Base-by-base conservation (phyloP, 2,888 invertebrate genomes). In the Eudemis profundana region DNA sequence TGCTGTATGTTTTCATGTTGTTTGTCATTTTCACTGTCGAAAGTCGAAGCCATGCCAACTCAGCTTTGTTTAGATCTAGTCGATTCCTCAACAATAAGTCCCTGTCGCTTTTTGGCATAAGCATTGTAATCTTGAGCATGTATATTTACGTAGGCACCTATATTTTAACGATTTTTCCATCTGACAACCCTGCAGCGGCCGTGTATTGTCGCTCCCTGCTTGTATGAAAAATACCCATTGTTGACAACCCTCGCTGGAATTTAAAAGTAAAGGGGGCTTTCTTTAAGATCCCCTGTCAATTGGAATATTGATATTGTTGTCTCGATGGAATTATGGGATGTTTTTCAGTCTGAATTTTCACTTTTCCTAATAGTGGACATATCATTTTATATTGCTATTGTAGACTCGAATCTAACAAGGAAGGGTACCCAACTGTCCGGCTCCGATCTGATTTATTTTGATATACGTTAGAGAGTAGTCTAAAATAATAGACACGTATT, bases 171-270 rank as follows among this genome's bases (percentile, higher is more conserved):
- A 56, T 56, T 64, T 50, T 57, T 64, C 64, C 49, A 42, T 63
- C 68, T 71, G 70, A 67, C 72, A 69, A 59, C 68, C 70, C 67
- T 59, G 46, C 38, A 27, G 23, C 3, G 8, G 66, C 66, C 68
- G 54, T 62, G 66, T 64, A 64, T 69, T 70, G 71, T 67, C 68
- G 67, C 54, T 36, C 62, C 70, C 69, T 66, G 68, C 71, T 71
- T 72, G 61, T 70, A 69, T 69, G 72, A 70, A 70, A 73, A 73
- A 71, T 70, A 70, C 59, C 70, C 62, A 69, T 73, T 73, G 73
- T 73, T 67, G 54, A 53, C 61, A 60, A 67, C 70, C 72, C 73
- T 70, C 70, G 19, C 56, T 54, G 70, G 70, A 72, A 66, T 70
- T 73, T 71, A 63, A 72, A 73, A 71, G 67, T 65, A 68, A 66